Percentiles rank a stretch among this genome's conserved stretches.
Conservation (phyloP, 2,113 vertebrate species). For the Glaucidium brasilianum region DNA sequence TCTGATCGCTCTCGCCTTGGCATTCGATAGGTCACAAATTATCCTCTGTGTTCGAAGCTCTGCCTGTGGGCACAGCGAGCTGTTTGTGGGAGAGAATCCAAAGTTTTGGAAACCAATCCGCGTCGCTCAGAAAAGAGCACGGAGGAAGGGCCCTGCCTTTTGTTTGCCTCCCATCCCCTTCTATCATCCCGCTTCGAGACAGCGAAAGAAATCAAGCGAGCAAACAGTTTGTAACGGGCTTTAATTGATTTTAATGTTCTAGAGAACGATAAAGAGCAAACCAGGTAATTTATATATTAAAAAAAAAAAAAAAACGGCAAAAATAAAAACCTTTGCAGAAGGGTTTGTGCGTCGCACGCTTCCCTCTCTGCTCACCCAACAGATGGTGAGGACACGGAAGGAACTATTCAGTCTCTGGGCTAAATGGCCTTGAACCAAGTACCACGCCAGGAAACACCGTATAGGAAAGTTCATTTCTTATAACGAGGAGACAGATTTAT, state of each 20-base stretch:
- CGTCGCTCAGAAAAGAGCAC: neutral
- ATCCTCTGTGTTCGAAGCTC: neutral
- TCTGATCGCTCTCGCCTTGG: neutral
- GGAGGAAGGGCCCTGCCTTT: neutral
- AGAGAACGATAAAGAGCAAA: neutral
- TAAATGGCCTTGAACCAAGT: neutral
- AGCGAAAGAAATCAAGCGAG: neutral
- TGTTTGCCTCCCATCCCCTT: neutral
- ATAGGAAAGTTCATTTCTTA: neutral
- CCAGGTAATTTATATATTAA: neutral
- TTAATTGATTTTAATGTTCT: neutral
- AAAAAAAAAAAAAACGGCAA: neutral
- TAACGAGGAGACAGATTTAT: neutral
- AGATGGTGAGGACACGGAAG: neutral
- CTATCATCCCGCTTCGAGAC: rapidly evolving
- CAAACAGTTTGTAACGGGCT: neutral
- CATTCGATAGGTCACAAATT: neutral
- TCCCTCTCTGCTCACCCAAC: neutral
- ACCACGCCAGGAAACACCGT: neutral
- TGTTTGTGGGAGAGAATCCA: neutral
- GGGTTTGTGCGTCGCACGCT: neutral
- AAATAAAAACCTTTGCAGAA: neutral
- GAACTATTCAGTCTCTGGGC: neutral
- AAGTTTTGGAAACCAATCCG: neutral
- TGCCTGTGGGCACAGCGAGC: neutral